These are phyloP conservation scores for Epinephelus malabaricus DNA, from an alignment of 2,797 vertebrate species.

Conservation along the genomic window DNA sequence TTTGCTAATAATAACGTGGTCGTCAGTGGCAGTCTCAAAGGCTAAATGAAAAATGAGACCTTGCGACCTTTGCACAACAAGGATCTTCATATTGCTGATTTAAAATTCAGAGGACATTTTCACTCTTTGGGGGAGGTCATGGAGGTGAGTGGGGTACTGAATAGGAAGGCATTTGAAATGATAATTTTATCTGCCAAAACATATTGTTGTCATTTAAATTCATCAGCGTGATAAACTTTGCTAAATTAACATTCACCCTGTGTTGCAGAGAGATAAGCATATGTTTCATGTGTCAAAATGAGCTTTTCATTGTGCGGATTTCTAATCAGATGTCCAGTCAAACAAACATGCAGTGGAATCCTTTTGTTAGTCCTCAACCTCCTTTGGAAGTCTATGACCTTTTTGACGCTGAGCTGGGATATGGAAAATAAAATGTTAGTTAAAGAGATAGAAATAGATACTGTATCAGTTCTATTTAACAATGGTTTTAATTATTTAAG, in stretches of 20 bases:
- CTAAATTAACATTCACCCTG: constrained; percentile 66
- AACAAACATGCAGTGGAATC: constrained; percentile 27
- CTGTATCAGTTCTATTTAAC: background rate
- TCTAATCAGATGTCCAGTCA: constrained; percentile 60
- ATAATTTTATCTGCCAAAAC: constrained; percentile 75
- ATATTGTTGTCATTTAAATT: constrained; percentile 78
- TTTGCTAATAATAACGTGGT: constrained; percentile 62
- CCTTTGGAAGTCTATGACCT: constrained; percentile 36
- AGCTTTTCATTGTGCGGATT: constrained; percentile 42
- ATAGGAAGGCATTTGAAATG: constrained; percentile 79
- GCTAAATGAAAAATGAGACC: constrained; percentile 75
- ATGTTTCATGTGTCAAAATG: constrained; percentile 37
- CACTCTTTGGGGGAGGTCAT: constrained; percentile 70
- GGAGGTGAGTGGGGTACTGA: constrained; percentile 71
- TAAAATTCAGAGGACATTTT: constrained; percentile 82
- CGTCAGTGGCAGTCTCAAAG: constrained; percentile 62
- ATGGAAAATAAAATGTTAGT: background rate
- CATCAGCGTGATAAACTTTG: constrained; percentile 71
- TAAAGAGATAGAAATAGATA: background rate
- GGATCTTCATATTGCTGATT: constrained; percentile 68
- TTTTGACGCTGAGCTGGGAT: constrained; percentile 11
- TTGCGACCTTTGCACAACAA: constrained; percentile 70
- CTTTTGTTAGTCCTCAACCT: constrained; percentile 36
- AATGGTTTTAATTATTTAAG: constrained; percentile 11
- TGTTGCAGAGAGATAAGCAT: constrained; percentile 58